Conservation (phyloP, 2,888 invertebrate species). For the Ochlodes sylvanus region DNA sequence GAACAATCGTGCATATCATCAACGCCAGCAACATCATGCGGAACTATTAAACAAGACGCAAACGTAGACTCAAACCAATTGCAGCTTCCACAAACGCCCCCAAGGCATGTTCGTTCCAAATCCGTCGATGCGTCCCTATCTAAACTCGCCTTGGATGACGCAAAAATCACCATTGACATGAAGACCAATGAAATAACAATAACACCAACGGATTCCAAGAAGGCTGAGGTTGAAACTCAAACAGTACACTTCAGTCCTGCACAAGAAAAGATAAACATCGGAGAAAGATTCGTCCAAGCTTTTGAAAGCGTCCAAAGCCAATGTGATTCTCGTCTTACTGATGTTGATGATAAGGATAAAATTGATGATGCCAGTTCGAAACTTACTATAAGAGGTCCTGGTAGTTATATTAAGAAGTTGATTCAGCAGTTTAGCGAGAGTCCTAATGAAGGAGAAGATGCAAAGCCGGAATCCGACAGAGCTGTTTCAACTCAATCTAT, state of each 20-base stretch:
- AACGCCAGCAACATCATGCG: constrained; percentile 70
- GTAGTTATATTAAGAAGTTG: constrained; percentile 77
- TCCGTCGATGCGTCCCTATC: constrained; percentile 82
- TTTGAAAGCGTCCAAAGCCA: constrained; percentile 67
- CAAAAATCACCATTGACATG: constrained; percentile 73
- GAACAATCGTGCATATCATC: constrained; percentile 73
- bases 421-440: constrained; percentile 82
- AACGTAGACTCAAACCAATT: constrained; percentile 67
- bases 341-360: constrained; percentile 52
- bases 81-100: constrained; percentile 65
- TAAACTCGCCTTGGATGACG: constrained; percentile 67
- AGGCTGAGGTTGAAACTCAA: constrained; percentile 49
- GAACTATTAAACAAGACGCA: constrained; percentile 63
- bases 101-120: constrained; percentile 81
- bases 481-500: constrained; percentile 66
- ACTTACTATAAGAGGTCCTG: constrained; percentile 74
- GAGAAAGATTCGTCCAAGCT: constrained; percentile 66
- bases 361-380: constrained; percentile 58
- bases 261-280: constrained; percentile 71
- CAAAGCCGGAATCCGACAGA: constrained; percentile 71
- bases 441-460: constrained; percentile 70
- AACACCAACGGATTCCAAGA: constrained; percentile 71
- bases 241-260: constrained; percentile 58
- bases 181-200: constrained; percentile 76
- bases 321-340: constrained; percentile 55